These are phyloP conservation scores for Etheostoma spectabile DNA, from an alignment of 2,113 vertebrate genomes.

Conservation along the genomic window DNA sequence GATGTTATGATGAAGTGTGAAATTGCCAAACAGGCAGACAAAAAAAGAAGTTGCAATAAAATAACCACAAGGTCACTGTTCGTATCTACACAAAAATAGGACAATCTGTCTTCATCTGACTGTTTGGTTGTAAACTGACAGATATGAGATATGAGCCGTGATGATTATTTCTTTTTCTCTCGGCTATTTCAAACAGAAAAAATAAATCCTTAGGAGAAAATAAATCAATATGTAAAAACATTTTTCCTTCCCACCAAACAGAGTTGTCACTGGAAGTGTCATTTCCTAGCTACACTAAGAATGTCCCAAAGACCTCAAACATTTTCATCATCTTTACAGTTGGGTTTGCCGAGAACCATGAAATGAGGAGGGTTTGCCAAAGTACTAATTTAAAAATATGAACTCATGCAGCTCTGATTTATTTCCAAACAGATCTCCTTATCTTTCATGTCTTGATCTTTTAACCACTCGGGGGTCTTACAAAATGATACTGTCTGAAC, in stretches of 20 bases:
- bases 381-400: slow-evolving; percentile 18
- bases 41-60: slow-evolving; percentile 12
- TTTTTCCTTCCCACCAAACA: neutral
- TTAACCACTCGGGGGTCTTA: slow-evolving; percentile 16
- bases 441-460: slow-evolving; percentile 41
- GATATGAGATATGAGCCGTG: neutral
- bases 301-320: slow-evolving; percentile 20
- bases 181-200: neutral
- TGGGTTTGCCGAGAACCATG: neutral
- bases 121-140: slow-evolving; percentile 29
- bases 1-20: slow-evolving; percentile 9
- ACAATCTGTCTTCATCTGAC: slow-evolving; percentile 19
- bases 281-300: slow-evolving; percentile 6
- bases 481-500: slow-evolving; percentile 1
- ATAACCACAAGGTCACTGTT: slow-evolving; percentile 17
- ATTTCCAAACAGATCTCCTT: slow-evolving; percentile 21
- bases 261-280: slow-evolving; percentile 1
- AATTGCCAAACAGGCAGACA: neutral
- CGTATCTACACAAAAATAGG: neutral
- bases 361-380: slow-evolving; percentile 29
- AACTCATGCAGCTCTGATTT: slow-evolving; percentile 20
- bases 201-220: neutral
- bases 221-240: slow-evolving; percentile 37
- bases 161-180: neutral
- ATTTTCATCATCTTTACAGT: slow-evolving; percentile 26